Evolutionary conservation across 2,888 invertebrate species (phyloP), one percentile per base, ranked within the genome.

Genomic region (Metopia argyrocephala): DNA sequence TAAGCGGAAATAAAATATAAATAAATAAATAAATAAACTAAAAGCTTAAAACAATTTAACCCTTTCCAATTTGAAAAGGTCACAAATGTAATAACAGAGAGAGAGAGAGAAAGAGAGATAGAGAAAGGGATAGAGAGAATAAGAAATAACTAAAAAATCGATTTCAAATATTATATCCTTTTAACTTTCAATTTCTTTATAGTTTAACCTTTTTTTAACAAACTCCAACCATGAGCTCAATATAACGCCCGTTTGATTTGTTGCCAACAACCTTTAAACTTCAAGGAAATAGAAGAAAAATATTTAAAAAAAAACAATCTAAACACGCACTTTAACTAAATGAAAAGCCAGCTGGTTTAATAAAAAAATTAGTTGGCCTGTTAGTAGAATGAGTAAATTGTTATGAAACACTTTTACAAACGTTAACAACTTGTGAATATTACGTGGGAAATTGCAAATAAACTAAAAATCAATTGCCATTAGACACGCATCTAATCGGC

Each of bases 381-480:
- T 25, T 38, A n/a, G 45, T 61, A 25, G 20, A n/a, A 9, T 28
- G 18, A 5, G 12, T 56, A 59, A 59, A 57, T 5, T 6, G 2
- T 18, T 23, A 45, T 59, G 4, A 61, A 52, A 70, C 69, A 46
- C 23, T 21, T 28, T 4, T 46, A 9, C 31, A 46, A 68, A 48
- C 20, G 3, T 18, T 45, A 20, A 62, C 18, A 25, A 56, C n/a
- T 56, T 56, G 48, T 70, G 38, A 23, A 52, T 65, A 65, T 57
- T 57, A 45, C 59, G 57, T 59, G 64, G 28, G 27, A 78, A 78
- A 70, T 54, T 73, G 66, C 54, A 62, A 68, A 61, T 25, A 66
- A 71, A 38, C 20, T 28, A 68, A 68, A 78, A 68, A 62, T 68
- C 78, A 73, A 73, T 73, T 78, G 48, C 25, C 73, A 38, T 61